Base-by-base conservation (phyloP, 2,113 vertebrate genomes). In the Quiscalus mexicanus region DNA sequence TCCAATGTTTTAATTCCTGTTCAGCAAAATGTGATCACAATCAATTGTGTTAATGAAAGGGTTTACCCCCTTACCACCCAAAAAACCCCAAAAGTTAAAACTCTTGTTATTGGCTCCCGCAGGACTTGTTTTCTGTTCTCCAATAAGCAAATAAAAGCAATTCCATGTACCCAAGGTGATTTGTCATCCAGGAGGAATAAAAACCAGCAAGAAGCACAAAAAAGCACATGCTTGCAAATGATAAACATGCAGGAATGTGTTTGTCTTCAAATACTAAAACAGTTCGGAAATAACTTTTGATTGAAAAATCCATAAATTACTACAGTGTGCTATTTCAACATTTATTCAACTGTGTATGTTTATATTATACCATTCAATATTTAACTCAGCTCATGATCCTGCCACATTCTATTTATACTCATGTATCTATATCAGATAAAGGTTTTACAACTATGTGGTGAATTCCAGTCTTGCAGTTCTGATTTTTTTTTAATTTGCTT, bases 281-380 rank as follows among this genome's bases (percentile, higher is more conserved):
- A 64, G 22, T 56, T 92, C 0, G 0, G 69, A 81, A 87, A 91
- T 71, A 78, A 37, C 58, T 84, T 96, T n/a, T 71, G 80, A 89
- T 56, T 78, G 60, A 86, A 93, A 95, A 95, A 87, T 14, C 87
- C 55, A 86, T 90, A 64, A 89, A 75, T 87, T 93, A 41, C 33
- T 81, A 31, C 45, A 82, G 2, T 69, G 28, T 87, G 65, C 89
- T 92, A 87, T 89, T 93, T 84, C 64, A 84, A 53, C 30, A 62
- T 95, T 91, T 84, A 84, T 74, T 82, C 49, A 76, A 71, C 56
- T 7, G 7, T 95, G 49, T 12, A 45, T 79, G 65, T 91, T 95
- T 95, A 49, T 91, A 73, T 92, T 93, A 68, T 69, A 91, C 49
- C 58, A 69, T 93, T 84, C 81, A 90, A 69, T 95, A 91, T 84